Base-by-base conservation (phyloP, 64 coral and sea anemone genomes). In the Trachythela sp. region DNA sequence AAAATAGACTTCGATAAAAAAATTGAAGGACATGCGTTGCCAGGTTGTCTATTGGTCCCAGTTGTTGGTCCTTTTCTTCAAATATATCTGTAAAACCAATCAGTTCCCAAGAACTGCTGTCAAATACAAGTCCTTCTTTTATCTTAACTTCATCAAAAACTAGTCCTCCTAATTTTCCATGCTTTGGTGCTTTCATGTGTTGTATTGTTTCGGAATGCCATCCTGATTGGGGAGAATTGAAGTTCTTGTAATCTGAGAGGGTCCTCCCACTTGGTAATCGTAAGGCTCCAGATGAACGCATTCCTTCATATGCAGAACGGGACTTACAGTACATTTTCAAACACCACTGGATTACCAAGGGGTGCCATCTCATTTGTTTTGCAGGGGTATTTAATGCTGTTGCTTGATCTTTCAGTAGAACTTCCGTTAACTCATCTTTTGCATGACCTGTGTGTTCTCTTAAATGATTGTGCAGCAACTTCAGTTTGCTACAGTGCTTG, bases 81-180 rank as follows among this genome's bases (percentile, higher is more conserved):
- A 49, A 9, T 49, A 49, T 49, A 15, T n/a, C 89, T 20, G 42
- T 70, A 48, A 94, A 94, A 3, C 93, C 89, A 75, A 91, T 84
- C 3, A 94, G 72, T 77, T 94, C 93, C 85, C 85, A 94, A 20
- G 83, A 91, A 13, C 52, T 88, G 49, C 67, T 58, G 35, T 91
- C 86, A 68, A 91, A 91, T 10, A 94, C 93, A 2, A 91, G 86
- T 10, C 89, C 93, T 41, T 91, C 89, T 85, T 94, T 94, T n/a
- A 88, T 94, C 50, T 94, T 94, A 0, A 94, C 89, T 59, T 94
- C 89, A 85, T 94, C 88, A 84, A 94, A 94, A 67, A 89, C 90
- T 6, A 94, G 33, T 22, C 92, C 93, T 10, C 86, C 93, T n/a
- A 91, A 71, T 48, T 88, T 50, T 5, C 56, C 92, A 85, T 86